A percentile compares a stretch with the other conserved stretches of the same genome.
Conservation (phyloP, 2,113 vertebrate genomes). For the Tetrao urogallus region DNA sequence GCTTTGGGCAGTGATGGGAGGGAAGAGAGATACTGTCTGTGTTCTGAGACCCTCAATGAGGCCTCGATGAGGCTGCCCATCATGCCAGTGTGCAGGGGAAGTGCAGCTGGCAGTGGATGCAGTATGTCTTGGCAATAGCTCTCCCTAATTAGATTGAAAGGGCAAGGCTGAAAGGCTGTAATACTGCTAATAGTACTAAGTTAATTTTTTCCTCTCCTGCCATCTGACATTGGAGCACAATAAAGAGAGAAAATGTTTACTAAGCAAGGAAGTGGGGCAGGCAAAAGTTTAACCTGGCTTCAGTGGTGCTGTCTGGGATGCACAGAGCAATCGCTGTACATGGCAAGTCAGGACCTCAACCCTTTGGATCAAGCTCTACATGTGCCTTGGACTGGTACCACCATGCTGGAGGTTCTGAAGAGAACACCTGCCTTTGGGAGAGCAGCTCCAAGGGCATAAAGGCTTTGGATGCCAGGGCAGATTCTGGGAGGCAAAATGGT, state of each 20-base stretch:
- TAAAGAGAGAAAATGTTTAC: constrained; percentile 64
- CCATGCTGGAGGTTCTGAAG: background rate
- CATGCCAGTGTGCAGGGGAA: background rate
- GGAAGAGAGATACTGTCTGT: background rate
- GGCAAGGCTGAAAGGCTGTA: constrained; percentile 68
- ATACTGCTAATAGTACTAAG: constrained; percentile 64
- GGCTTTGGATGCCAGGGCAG: background rate
- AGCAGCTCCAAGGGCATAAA: background rate
- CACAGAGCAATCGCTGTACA: background rate
- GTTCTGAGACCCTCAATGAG: background rate
- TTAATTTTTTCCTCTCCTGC: constrained; percentile 61
- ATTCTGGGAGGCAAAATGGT: background rate
- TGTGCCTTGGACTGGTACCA: background rate
- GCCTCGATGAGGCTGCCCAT: background rate
- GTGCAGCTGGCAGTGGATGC: background rate
- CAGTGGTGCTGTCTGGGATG: background rate
- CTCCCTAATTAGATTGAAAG: constrained; percentile 57
- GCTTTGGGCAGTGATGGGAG: background rate
- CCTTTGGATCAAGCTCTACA: background rate
- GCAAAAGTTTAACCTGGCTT: constrained; percentile 48
- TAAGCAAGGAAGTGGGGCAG: constrained; percentile 31
- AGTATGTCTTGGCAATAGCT: constrained; percentile 52
- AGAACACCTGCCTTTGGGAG: background rate
- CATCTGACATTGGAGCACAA: constrained; percentile 15
- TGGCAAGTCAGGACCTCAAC: background rate